phyloP scores from a whole-genome alignment of 1,140 invertebrate genomes.

The Saccostrea cuccullata region DNA sequence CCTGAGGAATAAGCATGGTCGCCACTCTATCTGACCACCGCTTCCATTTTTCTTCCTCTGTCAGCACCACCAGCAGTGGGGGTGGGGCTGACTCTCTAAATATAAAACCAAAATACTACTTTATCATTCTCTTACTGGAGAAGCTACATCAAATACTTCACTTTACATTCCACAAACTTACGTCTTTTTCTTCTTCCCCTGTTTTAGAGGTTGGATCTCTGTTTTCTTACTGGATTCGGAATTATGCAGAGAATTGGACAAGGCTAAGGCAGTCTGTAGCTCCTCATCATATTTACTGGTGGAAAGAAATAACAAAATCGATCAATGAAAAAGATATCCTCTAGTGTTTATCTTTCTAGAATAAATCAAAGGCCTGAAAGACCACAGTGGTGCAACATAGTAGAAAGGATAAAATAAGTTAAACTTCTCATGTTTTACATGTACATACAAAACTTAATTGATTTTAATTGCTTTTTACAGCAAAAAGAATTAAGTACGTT shows the following conservation, averaged over 20 bases:
- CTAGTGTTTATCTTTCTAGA: too few species aligned
- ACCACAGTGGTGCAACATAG: too few species aligned
- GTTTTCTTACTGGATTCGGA: not conserved
- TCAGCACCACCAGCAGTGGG: constrained; percentile 46
- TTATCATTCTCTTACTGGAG: too few species aligned
- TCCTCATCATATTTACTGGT: constrained; percentile 63
- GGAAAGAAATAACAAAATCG: not conserved
- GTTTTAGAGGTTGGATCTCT: not conserved
- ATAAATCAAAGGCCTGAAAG: too few species aligned
- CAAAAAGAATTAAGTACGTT: too few species aligned
- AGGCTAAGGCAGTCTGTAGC: constrained; percentile 62
- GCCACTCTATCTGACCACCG: constrained; percentile 48
- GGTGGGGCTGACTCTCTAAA: constrained; percentile 41
- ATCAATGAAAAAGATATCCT: too few species aligned
- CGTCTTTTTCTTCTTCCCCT: constrained; percentile 41
- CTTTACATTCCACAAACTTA: constrained; percentile 7
- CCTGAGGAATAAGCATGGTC: constrained; percentile 45
- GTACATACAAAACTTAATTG: too few species aligned
- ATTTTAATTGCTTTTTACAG: too few species aligned
- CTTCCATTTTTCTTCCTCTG: constrained; percentile 53
- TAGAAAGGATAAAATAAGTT: too few species aligned
- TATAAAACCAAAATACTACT: not conserved
- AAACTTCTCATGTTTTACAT: too few species aligned
- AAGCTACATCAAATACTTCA: too few species aligned
- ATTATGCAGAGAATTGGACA: constrained; percentile 58